phyloP scores from a whole-genome alignment of 1,140 invertebrate genomes.

The Pseudomyrmex dendroicus region DNA sequence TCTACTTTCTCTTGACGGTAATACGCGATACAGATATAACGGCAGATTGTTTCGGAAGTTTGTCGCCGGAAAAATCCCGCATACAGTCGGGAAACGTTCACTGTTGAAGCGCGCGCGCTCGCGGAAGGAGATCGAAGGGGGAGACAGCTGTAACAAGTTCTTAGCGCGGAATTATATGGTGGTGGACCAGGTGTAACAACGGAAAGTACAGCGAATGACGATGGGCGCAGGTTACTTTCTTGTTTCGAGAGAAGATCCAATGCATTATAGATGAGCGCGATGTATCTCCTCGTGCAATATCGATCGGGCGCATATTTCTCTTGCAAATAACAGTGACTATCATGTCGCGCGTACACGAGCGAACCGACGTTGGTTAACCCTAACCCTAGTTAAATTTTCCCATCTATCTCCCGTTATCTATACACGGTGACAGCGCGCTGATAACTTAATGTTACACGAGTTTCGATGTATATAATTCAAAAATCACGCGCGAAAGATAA shows the following conservation, averaged over 20 bases:
- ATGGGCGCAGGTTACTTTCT: slow-evolving; percentile 28
- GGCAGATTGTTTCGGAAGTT: slow-evolving; percentile 56
- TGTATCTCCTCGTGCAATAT: slow-evolving; percentile 20
- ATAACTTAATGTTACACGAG: not conserved
- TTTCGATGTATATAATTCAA: not conserved
- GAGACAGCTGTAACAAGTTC: slow-evolving; percentile 49
- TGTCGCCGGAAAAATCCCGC: slow-evolving; percentile 39
- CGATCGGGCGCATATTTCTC: slow-evolving; percentile 34
- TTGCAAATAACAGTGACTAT: not conserved
- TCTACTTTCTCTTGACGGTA: slow-evolving; percentile 27
- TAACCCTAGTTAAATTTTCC: not conserved
- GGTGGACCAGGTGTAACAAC: slow-evolving; percentile 57
- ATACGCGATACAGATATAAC: slow-evolving; percentile 39
- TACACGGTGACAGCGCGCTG: not conserved
- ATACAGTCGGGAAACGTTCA: slow-evolving; percentile 40
- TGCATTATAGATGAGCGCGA: slow-evolving; percentile 55
- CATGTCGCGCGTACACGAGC: not conserved
- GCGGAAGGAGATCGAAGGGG: not conserved
- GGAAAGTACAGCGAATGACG: slow-evolving; percentile 44
- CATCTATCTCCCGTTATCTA: not conserved
- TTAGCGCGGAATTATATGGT: slow-evolving; percentile 51
- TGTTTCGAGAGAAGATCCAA: slow-evolving; percentile 44
- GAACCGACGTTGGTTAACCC: not conserved
- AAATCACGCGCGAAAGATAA: not conserved
- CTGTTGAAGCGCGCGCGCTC: not conserved